phyloP scores from a whole-genome alignment of 2,113 vertebrate species.

The Cryptoleucopteryx plumbea region DNA sequence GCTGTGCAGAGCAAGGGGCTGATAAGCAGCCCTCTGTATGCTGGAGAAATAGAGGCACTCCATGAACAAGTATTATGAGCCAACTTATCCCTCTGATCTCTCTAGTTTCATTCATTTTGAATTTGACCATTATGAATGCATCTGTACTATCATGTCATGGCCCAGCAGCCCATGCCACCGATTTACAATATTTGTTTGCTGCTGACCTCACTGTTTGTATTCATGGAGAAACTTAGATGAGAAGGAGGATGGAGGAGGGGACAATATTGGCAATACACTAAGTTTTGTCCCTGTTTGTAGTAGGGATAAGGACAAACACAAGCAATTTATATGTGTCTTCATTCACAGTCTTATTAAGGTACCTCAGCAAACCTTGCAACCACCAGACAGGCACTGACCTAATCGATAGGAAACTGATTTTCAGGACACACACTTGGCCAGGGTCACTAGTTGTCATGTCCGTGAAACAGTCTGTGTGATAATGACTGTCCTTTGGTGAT shows the following conservation, averaged over 20 bases:
- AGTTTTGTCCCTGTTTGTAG: background rate
- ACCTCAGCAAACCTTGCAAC: background rate
- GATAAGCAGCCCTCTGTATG: background rate
- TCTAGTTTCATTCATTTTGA: background rate
- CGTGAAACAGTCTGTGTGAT: background rate
- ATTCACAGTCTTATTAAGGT: background rate
- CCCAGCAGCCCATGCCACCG: background rate
- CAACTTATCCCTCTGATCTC: background rate
- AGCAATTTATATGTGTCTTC: background rate
- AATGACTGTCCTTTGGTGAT: background rate
- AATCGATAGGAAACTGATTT: constrained; percentile 11
- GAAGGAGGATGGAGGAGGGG: background rate
- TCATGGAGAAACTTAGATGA: background rate
- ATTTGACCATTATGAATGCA: background rate
- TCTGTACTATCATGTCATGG: background rate
- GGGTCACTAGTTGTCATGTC: background rate
- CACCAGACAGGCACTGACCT: background rate
- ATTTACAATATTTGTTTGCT: background rate
- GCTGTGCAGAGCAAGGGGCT: background rate
- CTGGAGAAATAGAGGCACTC: background rate
- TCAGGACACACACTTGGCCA: background rate
- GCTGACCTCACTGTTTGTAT: background rate
- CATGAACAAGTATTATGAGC: background rate
- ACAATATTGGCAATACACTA: background rate
- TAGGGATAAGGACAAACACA: background rate